phyloP scores from a whole-genome alignment of 2,113 vertebrate genomes.

The Chinchilla lanigera region DNA sequence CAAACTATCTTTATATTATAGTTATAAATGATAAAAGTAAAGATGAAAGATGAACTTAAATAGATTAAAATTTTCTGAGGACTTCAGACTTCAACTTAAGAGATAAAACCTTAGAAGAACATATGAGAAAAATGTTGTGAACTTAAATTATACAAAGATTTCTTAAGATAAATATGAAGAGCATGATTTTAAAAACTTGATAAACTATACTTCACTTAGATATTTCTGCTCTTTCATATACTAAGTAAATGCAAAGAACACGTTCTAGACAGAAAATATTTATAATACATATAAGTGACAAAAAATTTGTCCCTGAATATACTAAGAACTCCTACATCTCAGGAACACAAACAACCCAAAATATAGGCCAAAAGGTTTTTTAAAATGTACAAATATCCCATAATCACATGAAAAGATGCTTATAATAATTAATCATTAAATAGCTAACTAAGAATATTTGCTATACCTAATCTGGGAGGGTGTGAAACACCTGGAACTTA shows the following conservation, averaged over 20 bases:
- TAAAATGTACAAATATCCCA: neutral
- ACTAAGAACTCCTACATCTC: neutral
- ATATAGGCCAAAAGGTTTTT: neutral
- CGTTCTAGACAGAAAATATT: neutral
- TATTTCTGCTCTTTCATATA: neutral
- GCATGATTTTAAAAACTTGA: neutral
- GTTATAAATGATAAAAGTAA: neutral
- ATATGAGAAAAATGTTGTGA: neutral
- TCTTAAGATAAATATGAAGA: neutral
- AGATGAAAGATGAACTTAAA: neutral
- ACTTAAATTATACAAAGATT: neutral
- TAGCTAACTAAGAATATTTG: neutral
- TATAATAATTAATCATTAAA: neutral
- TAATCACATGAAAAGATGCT: neutral
- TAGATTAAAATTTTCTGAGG: neutral
- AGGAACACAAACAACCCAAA: neutral
- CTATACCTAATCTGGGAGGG: neutral
- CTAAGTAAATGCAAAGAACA: neutral
- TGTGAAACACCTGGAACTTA: neutral
- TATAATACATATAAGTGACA: neutral
- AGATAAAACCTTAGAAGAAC: slow-evolving; percentile 1
- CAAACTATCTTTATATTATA: neutral
- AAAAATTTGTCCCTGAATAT: neutral
- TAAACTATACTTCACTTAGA: slow-evolving; percentile 11
- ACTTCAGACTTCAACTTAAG: neutral